phyloP scores from a whole-genome alignment of 2,113 vertebrate genomes.

The Ptilonorhynchus violaceus region DNA sequence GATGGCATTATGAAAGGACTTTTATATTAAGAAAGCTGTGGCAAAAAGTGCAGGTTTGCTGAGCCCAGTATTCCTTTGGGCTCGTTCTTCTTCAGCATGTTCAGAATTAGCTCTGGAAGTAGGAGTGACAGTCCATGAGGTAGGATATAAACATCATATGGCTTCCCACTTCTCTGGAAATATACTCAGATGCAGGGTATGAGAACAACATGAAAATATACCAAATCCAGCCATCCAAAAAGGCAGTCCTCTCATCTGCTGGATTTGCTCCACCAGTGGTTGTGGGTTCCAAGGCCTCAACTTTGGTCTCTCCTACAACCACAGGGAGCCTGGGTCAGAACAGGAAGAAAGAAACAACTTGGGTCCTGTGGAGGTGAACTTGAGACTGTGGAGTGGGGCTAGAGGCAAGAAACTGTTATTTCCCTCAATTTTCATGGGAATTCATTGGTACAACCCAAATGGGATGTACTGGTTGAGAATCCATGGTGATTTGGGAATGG shows the following conservation, averaged over 20 bases:
- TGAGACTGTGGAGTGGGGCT: not conserved
- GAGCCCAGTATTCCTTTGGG: not conserved
- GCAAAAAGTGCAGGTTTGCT: not conserved
- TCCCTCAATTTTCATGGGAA: not conserved
- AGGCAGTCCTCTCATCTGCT: not conserved
- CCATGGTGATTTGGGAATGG: not conserved
- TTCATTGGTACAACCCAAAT: not conserved
- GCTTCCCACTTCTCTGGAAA: not conserved
- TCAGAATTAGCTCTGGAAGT: constrained; percentile 10
- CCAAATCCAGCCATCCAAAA: not conserved
- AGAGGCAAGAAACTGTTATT: not conserved
- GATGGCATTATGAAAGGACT: not conserved
- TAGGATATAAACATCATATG: constrained; percentile 2
- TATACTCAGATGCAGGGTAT: not conserved
- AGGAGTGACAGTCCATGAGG: not conserved
- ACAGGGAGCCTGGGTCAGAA: not conserved
- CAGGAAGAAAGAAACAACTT: not conserved
- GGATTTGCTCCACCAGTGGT: not conserved
- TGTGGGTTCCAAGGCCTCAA: not conserved
- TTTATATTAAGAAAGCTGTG: not conserved
- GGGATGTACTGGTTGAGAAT: not conserved
- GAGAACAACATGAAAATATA: not conserved
- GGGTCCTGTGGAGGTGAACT: not conserved
- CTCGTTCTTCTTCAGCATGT: not conserved
- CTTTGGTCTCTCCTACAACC: not conserved